These are phyloP conservation scores for Hypomesus transpacificus DNA, from an alignment of 2,113 vertebrate genomes.

Conservation along the genomic window DNA sequence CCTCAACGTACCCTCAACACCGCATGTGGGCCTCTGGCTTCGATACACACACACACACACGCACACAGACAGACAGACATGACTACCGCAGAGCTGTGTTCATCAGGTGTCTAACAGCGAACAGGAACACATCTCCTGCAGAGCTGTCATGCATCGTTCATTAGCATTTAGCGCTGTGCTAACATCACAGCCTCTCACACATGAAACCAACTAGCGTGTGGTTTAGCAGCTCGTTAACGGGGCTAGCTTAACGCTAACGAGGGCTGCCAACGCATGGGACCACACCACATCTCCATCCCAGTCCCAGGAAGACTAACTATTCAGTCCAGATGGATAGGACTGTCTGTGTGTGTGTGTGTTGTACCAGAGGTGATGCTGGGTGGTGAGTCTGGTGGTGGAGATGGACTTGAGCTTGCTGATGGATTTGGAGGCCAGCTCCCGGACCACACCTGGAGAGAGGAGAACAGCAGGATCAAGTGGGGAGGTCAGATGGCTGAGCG, in stretches of 20 bases:
- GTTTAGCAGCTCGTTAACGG: not conserved
- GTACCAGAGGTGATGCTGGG: slow-evolving; percentile 77
- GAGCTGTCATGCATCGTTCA: no score
- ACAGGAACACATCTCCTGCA: no score
- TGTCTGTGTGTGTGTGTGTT: slow-evolving; percentile 59
- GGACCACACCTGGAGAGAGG: slow-evolving; percentile 61
- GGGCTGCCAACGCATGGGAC: slow-evolving; percentile 6
- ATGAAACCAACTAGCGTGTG: not conserved
- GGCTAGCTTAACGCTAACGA: not conserved
- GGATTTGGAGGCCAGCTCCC: slow-evolving; percentile 65
- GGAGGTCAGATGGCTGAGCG: no score
- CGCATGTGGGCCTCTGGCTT: no score
- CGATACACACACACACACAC: no score
- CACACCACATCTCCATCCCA: slow-evolving; percentile 15
- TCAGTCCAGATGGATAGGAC: not conserved
- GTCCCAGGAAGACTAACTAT: slow-evolving; percentile 10
- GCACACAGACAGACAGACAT: no score
- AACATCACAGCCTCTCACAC: not conserved
- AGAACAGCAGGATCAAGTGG: not conserved
- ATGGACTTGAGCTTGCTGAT: slow-evolving; percentile 73
- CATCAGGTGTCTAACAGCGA: no score
- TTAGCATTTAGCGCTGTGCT: no score
- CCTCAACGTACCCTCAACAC: no score
- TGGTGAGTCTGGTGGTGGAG: slow-evolving; percentile 66
- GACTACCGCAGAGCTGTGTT: no score